Conservation (phyloP, 2,113 vertebrate species). For the Balaeniceps rex region DNA sequence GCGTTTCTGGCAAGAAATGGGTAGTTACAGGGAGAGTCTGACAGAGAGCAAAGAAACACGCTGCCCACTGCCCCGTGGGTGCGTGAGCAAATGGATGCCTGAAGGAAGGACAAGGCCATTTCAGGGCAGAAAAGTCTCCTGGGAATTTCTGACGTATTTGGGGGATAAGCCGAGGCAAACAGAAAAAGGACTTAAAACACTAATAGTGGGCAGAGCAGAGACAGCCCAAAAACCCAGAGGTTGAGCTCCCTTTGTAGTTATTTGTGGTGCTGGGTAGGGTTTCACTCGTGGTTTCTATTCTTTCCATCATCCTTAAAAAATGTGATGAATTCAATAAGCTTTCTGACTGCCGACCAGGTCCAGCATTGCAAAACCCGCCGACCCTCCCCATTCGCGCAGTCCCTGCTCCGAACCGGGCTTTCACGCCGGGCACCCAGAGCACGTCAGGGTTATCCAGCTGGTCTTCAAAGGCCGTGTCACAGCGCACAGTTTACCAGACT, state of each 20-base stretch:
- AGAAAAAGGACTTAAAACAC: background rate
- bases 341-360: background rate
- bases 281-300: slow-evolving; percentile 45
- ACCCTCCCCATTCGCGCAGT: background rate
- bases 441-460: background rate
- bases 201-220: background rate
- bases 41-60: background rate
- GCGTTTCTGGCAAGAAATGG: background rate
- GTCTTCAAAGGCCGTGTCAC: background rate
- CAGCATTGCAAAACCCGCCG: background rate
- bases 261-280: slow-evolving; percentile 41
- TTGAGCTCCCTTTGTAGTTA: background rate
- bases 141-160: background rate
- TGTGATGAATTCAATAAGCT: background rate
- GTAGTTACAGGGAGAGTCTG: background rate
- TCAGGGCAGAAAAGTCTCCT: background rate
- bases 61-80: background rate
- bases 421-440: background rate
- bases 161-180: background rate
- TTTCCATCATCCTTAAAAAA: slow-evolving; percentile 49
- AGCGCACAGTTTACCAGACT: background rate
- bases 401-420: background rate
- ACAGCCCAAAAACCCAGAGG: background rate
- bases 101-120: background rate
- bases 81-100: background rate